phyloP scores from a whole-genome alignment of 2,888 invertebrate species.

The Drosophila setosimentum region DNA sequence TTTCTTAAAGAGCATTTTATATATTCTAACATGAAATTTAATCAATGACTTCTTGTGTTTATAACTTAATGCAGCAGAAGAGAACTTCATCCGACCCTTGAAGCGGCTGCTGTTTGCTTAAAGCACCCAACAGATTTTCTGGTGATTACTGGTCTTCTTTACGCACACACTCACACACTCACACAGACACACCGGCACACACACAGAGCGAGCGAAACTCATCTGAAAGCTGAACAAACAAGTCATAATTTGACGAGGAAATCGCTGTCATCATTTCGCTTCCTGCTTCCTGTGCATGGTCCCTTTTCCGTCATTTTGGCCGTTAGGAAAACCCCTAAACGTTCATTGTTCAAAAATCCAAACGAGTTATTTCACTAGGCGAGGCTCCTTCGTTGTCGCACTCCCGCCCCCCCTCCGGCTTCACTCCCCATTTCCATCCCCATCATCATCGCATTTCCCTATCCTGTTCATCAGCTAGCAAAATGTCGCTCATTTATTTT shows the following conservation, averaged over 20 bases:
- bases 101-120: conserved; percentile 31
- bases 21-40: not conserved
- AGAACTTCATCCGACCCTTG: conserved; percentile 31
- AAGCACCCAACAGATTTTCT: conserved; percentile 47
- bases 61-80: conserved; percentile 25
- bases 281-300: conserved; percentile 57
- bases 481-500: conserved; percentile 79
- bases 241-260: conserved; percentile 75
- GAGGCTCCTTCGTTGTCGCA: not conserved
- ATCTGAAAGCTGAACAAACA: conserved; percentile 77
- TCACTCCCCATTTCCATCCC: not conserved
- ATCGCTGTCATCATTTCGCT: conserved; percentile 62
- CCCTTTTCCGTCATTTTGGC: conserved; percentile 56
- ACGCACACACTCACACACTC: not conserved
- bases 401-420: not conserved
- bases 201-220: conserved; percentile 25
- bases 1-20: too few species aligned
- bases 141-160: conserved; percentile 51
- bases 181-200: not conserved
- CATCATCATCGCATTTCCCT: conserved; percentile 48
- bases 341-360: conserved; percentile 53
- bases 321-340: conserved; percentile 53
- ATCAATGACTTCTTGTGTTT: conserved; percentile 10
- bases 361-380: conserved; percentile 67
- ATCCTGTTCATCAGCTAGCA: conserved; percentile 65